These are phyloP conservation scores for Azemiops feae DNA, from an alignment of 2,113 vertebrate genomes.

Conservation along the genomic window DNA sequence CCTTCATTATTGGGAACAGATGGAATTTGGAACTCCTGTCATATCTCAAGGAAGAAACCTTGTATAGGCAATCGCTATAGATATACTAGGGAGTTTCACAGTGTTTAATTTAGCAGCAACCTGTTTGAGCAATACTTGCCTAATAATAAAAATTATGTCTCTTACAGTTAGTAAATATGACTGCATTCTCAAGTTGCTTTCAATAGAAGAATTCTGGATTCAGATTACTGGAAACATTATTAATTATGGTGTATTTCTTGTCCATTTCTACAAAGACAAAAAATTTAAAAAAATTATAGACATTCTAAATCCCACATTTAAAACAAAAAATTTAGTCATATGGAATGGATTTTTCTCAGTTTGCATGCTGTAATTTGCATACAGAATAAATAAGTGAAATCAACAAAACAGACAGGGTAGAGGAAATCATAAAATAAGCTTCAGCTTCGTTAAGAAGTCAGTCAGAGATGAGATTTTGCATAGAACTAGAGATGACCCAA, in stretches of 20 bases:
- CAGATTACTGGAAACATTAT: conserved; percentile 38
- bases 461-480: too few species aligned
- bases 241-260: conserved; percentile 19
- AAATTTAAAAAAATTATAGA: not conserved
- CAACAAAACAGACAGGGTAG: not conserved
- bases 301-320: not conserved
- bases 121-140: not conserved
- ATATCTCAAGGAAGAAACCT: not conserved
- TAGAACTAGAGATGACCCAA: too few species aligned
- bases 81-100: not conserved
- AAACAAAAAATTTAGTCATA: not conserved
- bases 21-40: not conserved
- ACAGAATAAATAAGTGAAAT: not conserved
- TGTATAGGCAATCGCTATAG: not conserved
- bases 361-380: not conserved
- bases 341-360: not conserved
- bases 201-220: conserved; percentile 33
- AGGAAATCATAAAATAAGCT: not conserved
- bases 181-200: conserved; percentile 15
- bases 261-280: not conserved
- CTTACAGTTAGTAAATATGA: not conserved
- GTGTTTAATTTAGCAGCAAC: not conserved
- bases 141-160: not conserved
- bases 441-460: too few species aligned
- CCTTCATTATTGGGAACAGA: not conserved